phyloP scores from a whole-genome alignment of 2,797 vertebrate species.

The Aeoliscus strigatus region DNA sequence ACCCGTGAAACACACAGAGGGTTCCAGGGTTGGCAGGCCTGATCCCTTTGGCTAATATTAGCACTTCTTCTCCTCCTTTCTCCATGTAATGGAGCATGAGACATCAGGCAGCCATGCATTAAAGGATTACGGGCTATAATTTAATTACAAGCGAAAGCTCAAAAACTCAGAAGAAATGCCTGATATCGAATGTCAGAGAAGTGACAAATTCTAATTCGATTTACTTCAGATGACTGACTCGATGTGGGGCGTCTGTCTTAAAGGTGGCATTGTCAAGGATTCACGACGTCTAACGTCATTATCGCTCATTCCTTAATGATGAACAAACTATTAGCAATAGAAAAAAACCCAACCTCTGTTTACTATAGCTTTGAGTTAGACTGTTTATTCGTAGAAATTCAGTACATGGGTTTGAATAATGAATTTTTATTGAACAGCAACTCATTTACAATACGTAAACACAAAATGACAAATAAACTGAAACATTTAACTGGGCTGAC shows the following conservation, averaged over 20 bases:
- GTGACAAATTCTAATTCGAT: slow-evolving; percentile 20
- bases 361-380: no score
- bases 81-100: slow-evolving; percentile 8
- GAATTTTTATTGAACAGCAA: no score
- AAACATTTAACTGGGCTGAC: no score
- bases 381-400: no score
- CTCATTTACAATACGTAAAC: no score
- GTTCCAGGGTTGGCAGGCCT: slow-evolving; percentile 4
- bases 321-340: no score
- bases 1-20: not conserved
- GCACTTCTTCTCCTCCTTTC: not conserved
- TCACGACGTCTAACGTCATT: no score
- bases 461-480: not conserved
- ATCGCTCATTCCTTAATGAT: no score
- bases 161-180: slow-evolving; percentile 9
- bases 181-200: not conserved
- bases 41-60: slow-evolving; percentile 6
- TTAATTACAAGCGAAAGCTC: slow-evolving; percentile 15
- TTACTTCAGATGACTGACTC: not conserved
- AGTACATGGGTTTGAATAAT: no score
- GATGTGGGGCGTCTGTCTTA: not conserved
- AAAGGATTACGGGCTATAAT: slow-evolving; percentile 30
- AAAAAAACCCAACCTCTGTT: no score
- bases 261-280: not conserved
- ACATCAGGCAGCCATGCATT: slow-evolving; percentile 5